Percentiles rank a stretch among this genome's conserved stretches.
Conservation (phyloP, 1,140 invertebrate genomes). For the Drosophila bocqueti region DNA sequence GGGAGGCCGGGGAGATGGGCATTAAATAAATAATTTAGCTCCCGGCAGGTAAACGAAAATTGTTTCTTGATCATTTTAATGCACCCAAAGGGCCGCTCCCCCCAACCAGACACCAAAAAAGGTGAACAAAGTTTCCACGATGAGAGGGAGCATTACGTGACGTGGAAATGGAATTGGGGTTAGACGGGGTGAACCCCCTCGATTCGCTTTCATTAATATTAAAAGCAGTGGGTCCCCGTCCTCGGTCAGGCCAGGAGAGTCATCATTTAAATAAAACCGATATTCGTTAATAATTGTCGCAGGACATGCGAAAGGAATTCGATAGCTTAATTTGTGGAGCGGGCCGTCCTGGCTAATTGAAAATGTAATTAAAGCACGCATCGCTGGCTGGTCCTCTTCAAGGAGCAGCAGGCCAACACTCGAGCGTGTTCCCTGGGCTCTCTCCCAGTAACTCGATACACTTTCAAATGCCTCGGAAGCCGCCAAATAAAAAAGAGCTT, state of each 20-base stretch:
- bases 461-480: constrained; percentile 62
- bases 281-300: constrained; percentile 83
- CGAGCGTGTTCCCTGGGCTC: constrained; percentile 34
- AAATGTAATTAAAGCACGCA: constrained; percentile 82
- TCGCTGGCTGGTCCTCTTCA: constrained; percentile 47
- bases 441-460: constrained; percentile 74
- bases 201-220: constrained; percentile 76
- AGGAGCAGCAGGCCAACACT: constrained; percentile 57
- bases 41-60: constrained; percentile 78
- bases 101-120: constrained; percentile 10
- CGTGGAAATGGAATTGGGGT: constrained; percentile 58
- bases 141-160: constrained; percentile 67
- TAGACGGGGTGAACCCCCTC: constrained; percentile 29
- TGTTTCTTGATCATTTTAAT: constrained; percentile 84
- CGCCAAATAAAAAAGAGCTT: constrained; percentile 21
- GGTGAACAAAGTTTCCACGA: constrained; percentile 69
- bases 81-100: constrained; percentile 70
- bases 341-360: constrained; percentile 72
- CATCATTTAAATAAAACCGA: constrained; percentile 82
- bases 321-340: constrained; percentile 79
- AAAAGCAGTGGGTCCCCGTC: constrained; percentile 48
- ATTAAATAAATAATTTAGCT: constrained; percentile 79
- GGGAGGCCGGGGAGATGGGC: constrained; percentile 35
- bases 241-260: constrained; percentile 13
- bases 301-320: constrained; percentile 78